phyloP scores from a whole-genome alignment of 2,888 invertebrate species.

The Rhamphomyia laevipes region DNA sequence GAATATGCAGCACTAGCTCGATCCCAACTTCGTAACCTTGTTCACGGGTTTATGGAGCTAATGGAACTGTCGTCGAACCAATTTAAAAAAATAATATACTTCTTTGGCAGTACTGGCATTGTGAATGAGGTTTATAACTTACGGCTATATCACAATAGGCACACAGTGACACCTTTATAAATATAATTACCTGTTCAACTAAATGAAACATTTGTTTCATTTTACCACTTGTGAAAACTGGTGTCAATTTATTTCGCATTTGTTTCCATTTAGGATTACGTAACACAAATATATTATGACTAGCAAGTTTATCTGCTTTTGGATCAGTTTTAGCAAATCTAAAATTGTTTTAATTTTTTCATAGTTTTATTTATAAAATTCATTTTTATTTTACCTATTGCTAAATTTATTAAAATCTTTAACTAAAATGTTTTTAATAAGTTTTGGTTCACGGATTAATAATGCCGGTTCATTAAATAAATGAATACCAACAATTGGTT shows the following conservation, averaged over 20 bases:
- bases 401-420: slow-evolving; percentile 39
- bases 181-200: slow-evolving; percentile 24
- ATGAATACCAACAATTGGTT: slow-evolving; percentile 33
- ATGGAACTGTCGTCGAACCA: too few species aligned
- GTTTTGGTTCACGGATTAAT: slow-evolving; percentile 37
- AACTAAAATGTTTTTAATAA: slow-evolving; percentile 37
- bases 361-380: background rate
- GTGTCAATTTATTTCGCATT: slow-evolving; percentile 36
- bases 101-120: too few species aligned
- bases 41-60: too few species aligned
- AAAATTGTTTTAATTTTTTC: too few species aligned
- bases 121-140: too few species aligned
- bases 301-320: slow-evolving; percentile 31
- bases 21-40: too few species aligned
- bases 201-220: slow-evolving; percentile 34
- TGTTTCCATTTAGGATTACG: slow-evolving; percentile 38
- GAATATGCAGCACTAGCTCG: too few species aligned
- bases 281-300: slow-evolving; percentile 36
- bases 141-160: too few species aligned
- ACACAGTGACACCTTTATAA: too few species aligned
- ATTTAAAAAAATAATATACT: too few species aligned
- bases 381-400: slow-evolving; percentile 22
- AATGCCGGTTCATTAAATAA: slow-evolving; percentile 37
- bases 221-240: slow-evolving; percentile 38
- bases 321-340: too few species aligned